These are phyloP conservation scores for Diplazon laetatorius DNA, from an alignment of 2,888 invertebrate species.

Conservation along the genomic window DNA sequence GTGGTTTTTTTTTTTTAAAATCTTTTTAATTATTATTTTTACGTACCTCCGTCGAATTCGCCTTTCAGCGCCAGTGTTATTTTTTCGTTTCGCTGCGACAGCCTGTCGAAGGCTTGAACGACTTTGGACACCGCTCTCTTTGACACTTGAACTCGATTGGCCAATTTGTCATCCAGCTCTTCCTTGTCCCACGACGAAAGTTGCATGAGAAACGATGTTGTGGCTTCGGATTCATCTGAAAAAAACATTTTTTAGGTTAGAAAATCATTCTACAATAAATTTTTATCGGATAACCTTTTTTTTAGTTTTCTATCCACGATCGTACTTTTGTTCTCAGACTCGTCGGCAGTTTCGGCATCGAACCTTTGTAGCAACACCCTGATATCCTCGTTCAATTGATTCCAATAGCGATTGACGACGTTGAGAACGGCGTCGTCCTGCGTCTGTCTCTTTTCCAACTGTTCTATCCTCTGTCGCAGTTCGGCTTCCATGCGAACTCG, in stretches of 20 bases:
- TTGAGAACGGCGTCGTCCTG: conserved; percentile 99
- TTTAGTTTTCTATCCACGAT: too few relatives aligned
- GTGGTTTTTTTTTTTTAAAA: too few relatives aligned
- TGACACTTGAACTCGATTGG: conserved; percentile 97
- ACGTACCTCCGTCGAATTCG: conserved; percentile 87
- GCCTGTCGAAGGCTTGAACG: conserved; percentile 96
- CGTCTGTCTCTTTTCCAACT: conserved; percentile 96
- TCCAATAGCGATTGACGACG: conserved; percentile 98
- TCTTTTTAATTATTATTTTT: neutral
- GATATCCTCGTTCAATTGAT: conserved; percentile 98
- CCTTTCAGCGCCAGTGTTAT: conserved; percentile 94
- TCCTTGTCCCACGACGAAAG: conserved; percentile 99
- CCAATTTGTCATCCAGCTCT: conserved; percentile 97
- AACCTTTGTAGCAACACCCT: conserved; percentile 96
- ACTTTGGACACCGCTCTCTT: conserved; percentile 98
- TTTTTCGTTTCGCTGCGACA: conserved; percentile 98
- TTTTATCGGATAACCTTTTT: too few relatives aligned
- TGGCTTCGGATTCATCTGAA: conserved; percentile 97
- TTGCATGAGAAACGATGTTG: conserved; percentile 97
- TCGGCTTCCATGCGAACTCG: conserved; percentile 94
- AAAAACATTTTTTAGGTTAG: conserved; percentile 57
- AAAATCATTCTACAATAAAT: too few relatives aligned
- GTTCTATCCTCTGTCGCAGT: conserved; percentile 94
- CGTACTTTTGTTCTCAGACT: conserved; percentile 96
- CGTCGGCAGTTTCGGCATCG: conserved; percentile 98